These are phyloP conservation scores for Fabriciana adippe DNA, from an alignment of 2,888 invertebrate genomes.

Conservation along the genomic window DNA sequence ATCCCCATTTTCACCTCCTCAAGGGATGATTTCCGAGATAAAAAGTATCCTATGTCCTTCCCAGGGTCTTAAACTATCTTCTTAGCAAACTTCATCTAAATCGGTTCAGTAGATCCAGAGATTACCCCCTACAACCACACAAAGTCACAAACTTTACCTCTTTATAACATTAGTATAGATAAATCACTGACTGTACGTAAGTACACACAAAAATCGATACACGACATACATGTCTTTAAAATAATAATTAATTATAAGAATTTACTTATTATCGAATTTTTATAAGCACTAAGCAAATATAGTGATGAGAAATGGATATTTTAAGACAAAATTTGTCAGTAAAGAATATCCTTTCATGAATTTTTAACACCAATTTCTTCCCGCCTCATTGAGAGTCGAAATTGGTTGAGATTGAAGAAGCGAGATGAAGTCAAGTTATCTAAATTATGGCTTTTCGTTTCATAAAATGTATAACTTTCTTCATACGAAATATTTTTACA, in stretches of 20 bases:
- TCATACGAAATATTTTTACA: background rate
- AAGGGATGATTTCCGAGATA: no score
- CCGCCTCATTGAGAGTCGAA: background rate
- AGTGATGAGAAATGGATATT: background rate
- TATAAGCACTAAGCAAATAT: background rate
- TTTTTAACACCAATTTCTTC: conserved; percentile 14
- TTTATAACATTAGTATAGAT: no score
- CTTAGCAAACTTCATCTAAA: no score
- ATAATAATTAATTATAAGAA: no score
- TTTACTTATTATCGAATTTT: background rate
- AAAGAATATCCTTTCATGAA: conserved; percentile 2
- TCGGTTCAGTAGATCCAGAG: no score
- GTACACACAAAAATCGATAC: no score
- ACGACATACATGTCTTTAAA: background rate
- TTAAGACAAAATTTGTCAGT: background rate
- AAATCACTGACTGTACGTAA: no score
- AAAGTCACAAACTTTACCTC: no score
- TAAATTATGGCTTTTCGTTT: background rate
- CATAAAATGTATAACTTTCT: conserved; percentile 2
- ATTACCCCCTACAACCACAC: no score
- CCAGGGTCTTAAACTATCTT: no score
- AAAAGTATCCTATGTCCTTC: no score
- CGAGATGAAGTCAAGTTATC: conserved; percentile 1
- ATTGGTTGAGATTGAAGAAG: conserved; percentile 6
- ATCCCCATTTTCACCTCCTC: no score